Base-by-base conservation (phyloP, 2,113 vertebrate genomes). In the Gambusia affinis region DNA sequence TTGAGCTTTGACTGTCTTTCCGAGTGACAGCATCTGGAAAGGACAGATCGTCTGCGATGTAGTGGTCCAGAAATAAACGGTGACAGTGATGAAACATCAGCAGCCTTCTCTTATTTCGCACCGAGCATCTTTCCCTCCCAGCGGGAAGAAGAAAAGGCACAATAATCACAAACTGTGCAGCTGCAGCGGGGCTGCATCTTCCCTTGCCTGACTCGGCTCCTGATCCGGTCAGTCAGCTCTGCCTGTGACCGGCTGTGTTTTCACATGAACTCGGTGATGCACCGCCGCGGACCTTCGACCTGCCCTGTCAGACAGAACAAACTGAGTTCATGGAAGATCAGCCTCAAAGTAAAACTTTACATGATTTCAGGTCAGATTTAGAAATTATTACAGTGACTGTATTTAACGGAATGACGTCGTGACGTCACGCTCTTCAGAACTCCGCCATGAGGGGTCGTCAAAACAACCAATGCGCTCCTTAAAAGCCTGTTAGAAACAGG, bases 31-130 rank as follows among this genome's bases (percentile, higher is more conserved):
- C 44, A 33, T 1, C 39, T 37, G 60, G n/a, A 63, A 54, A 73
- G 67, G 70, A 42, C 73, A 72, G 70, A 65, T 12, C 3, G 67
- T 29, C 51, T 24, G 51, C 8, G 22, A n/a, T n/a, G 51, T 22
- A n/a, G 51, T 57, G 63, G 35, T 54, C 2, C 70, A 75, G 60
- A 67, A 78, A 81, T 76, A 70, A 75, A 75, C 62, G 31, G 61
- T 82, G 83, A 86, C 78, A 78, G 10, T 78, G 79, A 70, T 75
- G 83, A 85, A 83, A 81, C 73, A 64, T 29, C 15, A 78, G 83
- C 1, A 57, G 78, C 57, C 67, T 39, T 57, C 70, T 87, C 74
- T 75, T 31, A 73, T 87, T 83, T 64, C 87, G 64, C 64, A 67
- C 37, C 67, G 61, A 78, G 67, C 61, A 57, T 63, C 33, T 71